These are phyloP conservation scores for Geodia barretti DNA, from an alignment of 37 sponge, comb jelly and placozoan genomes.

Conservation along the genomic window DNA sequence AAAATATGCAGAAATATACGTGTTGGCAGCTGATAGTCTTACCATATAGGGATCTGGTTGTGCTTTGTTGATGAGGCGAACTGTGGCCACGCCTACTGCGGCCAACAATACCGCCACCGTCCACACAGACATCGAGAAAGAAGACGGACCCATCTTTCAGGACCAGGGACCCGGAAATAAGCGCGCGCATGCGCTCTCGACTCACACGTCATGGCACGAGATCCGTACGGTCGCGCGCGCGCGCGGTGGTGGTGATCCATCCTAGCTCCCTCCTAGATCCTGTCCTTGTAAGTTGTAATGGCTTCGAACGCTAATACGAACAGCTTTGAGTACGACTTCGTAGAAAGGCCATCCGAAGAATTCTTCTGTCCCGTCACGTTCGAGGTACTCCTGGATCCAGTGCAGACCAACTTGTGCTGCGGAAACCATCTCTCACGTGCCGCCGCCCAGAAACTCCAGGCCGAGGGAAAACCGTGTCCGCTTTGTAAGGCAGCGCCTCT, in stretches of 20 bases:
- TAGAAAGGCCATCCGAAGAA: constrained; percentile 3
- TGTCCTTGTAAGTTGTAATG: no score
- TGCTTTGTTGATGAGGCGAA: constrained; percentile 24
- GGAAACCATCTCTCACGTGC: constrained; percentile 2
- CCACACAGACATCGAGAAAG: no score
- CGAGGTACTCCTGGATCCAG: constrained; percentile 5
- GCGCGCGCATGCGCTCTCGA: no score
- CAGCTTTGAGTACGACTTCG: constrained; percentile 11
- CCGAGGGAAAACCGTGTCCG: constrained; percentile 7
- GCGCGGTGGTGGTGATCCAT: no score
- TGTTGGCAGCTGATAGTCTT: neutral
- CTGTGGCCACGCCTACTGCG: neutral
- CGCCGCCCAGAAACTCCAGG: neutral
- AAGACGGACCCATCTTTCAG: no score
- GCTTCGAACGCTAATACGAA: no score
- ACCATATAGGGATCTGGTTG: constrained; percentile 76
- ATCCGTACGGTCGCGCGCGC: no score
- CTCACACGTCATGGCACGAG: no score
- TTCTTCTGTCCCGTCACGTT: constrained; percentile 19
- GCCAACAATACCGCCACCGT: neutral
- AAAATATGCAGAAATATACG: neutral
- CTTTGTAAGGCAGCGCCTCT: constrained; percentile 6
- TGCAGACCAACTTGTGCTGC: constrained; percentile 15
- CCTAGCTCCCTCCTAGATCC: no score
- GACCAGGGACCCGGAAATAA: no score